A percentile compares a stretch with the other conserved stretches of the same genome.
phyloP scores from a whole-genome alignment of 2,113 vertebrate species.

The Scytalopus superciliaris region DNA sequence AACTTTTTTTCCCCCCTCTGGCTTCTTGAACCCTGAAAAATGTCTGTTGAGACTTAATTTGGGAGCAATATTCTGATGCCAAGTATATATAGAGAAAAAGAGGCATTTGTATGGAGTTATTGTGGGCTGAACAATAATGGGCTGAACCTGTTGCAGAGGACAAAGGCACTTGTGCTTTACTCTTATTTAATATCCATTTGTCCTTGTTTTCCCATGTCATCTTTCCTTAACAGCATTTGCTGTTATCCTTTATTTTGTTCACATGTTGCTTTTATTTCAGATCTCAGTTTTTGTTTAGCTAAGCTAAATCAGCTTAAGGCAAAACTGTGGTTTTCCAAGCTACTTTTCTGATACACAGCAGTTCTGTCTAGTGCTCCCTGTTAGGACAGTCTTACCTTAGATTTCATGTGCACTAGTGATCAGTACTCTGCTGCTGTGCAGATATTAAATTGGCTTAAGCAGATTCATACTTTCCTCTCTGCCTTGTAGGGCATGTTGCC shows the following conservation, averaged over 20 bases:
- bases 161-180: background rate
- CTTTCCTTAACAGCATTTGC: background rate
- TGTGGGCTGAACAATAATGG: background rate
- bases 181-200: background rate
- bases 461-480: background rate
- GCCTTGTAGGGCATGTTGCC: background rate
- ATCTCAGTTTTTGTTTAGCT: background rate
- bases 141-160: background rate
- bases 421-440: background rate
- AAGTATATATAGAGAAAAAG: background rate
- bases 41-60: background rate
- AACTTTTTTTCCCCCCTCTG: rapidly evolving
- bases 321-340: background rate
- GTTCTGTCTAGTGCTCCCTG: background rate
- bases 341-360: background rate
- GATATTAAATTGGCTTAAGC: background rate
- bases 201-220: background rate
- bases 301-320: background rate
- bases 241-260: background rate
- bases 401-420: background rate
- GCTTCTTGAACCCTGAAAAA: background rate
- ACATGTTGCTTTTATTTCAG: background rate
- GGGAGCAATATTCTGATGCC: background rate
- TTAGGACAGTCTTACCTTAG: background rate
- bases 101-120: background rate